Conservation (phyloP, 2,888 invertebrate species). For the Lymantria monacha region DNA sequence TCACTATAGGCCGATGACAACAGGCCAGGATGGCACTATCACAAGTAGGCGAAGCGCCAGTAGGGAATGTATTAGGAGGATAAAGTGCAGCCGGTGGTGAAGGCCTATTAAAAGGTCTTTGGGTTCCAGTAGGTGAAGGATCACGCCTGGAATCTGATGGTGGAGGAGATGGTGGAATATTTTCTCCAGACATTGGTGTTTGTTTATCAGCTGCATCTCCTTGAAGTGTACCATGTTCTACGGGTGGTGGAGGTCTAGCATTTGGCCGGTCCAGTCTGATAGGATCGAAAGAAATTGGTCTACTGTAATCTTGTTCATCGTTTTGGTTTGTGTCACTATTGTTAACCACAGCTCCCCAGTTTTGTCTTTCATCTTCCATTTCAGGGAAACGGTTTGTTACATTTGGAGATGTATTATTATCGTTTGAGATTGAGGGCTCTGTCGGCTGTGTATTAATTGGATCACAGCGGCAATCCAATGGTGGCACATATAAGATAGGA, state of each 20-base stretch:
- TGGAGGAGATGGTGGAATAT: not conserved
- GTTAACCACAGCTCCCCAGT: constrained; percentile 58
- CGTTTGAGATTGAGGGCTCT: constrained; percentile 12
- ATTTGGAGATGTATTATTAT: constrained; percentile 25
- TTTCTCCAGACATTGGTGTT: not conserved
- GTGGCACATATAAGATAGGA: constrained; percentile 53
- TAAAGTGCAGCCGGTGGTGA: not conserved
- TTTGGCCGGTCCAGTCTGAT: constrained; percentile 38
- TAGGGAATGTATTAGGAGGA: constrained; percentile 1
- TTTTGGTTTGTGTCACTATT: constrained; percentile 30
- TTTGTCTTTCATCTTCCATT: constrained; percentile 59
- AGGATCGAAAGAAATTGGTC: constrained; percentile 59
- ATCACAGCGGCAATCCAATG: constrained; percentile 46
- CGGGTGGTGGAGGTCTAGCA: constrained; percentile 47
- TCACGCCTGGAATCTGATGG: not conserved
- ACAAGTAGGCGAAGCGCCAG: constrained; percentile 30
- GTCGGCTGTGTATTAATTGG: constrained; percentile 5
- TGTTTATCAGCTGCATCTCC: constrained; percentile 19
- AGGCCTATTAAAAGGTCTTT: not conserved
- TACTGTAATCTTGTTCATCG: constrained; percentile 39
- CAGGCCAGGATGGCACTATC: constrained; percentile 62
- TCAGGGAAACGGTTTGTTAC: constrained; percentile 46
- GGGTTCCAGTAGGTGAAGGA: constrained; percentile 11
- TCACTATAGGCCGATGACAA: constrained; percentile 52
- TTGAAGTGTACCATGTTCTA: constrained; percentile 55